These are phyloP conservation scores for Ammospiza maritima DNA, from an alignment of 2,797 vertebrate species.

Conservation along the genomic window DNA sequence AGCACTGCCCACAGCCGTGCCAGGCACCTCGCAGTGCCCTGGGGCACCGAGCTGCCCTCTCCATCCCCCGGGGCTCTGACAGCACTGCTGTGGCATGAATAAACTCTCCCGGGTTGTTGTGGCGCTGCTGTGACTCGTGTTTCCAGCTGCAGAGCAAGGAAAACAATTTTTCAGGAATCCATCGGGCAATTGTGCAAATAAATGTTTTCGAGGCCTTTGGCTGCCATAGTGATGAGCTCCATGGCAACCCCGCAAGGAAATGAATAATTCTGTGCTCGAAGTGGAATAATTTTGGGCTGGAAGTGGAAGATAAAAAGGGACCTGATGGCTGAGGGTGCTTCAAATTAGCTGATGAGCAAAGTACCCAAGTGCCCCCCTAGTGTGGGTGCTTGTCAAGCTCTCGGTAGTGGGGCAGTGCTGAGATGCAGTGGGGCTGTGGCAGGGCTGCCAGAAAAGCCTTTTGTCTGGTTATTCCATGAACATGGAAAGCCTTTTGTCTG, in stretches of 20 bases:
- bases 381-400: neutral
- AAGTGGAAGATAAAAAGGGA: neutral
- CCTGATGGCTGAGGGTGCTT: neutral
- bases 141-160: constrained; percentile 28
- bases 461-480: neutral
- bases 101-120: neutral
- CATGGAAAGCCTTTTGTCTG: neutral
- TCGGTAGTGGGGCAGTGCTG: rapidly evolving
- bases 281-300: constrained; percentile 18
- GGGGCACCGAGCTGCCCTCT: neutral
- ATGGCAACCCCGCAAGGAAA: constrained; percentile 55
- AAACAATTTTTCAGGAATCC: constrained; percentile 39
- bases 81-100: neutral
- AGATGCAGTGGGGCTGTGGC: neutral
- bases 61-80: neutral
- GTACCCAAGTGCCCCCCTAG: neutral
- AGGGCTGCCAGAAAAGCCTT: neutral
- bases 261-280: constrained; percentile 43
- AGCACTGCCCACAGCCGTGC: neutral
- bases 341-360: neutral
- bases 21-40: neutral
- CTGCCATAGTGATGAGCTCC: constrained; percentile 46
- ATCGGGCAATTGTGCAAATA: neutral
- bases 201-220: constrained; percentile 27
- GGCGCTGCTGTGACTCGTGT: neutral